Evolutionary conservation across 1,140 invertebrate genomes (phyloP).

Genomic region (Caerostris darwini): DNA sequence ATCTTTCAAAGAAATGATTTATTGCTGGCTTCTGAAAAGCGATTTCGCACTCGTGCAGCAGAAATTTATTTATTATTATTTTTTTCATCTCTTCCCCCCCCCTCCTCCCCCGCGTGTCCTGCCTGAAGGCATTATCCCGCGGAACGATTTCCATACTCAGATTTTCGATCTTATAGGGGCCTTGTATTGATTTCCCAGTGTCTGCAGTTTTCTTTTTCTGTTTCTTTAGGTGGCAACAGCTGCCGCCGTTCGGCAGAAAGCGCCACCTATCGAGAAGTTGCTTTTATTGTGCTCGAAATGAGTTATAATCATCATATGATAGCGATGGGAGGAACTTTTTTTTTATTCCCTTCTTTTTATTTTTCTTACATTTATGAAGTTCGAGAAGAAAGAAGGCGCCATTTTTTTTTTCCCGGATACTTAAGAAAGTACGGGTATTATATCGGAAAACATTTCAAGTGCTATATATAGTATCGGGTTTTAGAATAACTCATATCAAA

Average conservation of each 20-base stretch:
- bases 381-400: background rate
- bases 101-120: background rate
- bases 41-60: slow-evolving; percentile 59
- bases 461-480: background rate
- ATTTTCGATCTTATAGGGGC: slow-evolving; percentile 54
- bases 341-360: background rate
- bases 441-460: background rate
- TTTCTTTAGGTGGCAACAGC: slow-evolving; percentile 65
- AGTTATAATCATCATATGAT: slow-evolving; percentile 64
- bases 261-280: slow-evolving; percentile 33
- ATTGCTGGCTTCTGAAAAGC: slow-evolving; percentile 51
- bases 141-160: slow-evolving; percentile 66
- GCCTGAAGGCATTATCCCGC: slow-evolving; percentile 55
- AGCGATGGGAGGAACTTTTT: slow-evolving; percentile 23
- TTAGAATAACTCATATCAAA: background rate
- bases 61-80: slow-evolving; percentile 70
- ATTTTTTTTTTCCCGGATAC: background rate
- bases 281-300: slow-evolving; percentile 63
- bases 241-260: slow-evolving; percentile 50
- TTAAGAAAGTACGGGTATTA: background rate
- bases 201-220: slow-evolving; percentile 69
- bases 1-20: slow-evolving; percentile 47
- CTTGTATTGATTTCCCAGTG: slow-evolving; percentile 61
- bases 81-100: slow-evolving; percentile 15
- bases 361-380: background rate